These are phyloP conservation scores for Phasianus colchicus DNA, from an alignment of 2,113 vertebrate genomes.

Conservation along the genomic window DNA sequence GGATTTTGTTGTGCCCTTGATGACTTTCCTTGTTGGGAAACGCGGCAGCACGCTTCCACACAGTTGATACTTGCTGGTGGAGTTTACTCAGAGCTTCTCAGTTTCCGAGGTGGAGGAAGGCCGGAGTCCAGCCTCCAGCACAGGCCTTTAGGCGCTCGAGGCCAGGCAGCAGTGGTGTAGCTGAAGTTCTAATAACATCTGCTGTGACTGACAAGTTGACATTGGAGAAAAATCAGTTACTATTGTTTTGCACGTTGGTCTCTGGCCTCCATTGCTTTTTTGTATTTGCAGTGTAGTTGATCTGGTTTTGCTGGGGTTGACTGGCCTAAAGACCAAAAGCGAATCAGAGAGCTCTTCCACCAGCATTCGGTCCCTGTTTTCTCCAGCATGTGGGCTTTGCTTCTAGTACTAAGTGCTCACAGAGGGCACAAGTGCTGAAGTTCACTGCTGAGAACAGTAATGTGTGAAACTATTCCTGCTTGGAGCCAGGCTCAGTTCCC, in stretches of 20 bases:
- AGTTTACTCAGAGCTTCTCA: neutral
- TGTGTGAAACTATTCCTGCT: neutral
- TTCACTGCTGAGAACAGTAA: slow-evolving; percentile 48
- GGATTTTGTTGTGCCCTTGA: neutral
- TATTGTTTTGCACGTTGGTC: neutral
- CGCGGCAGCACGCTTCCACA: neutral
- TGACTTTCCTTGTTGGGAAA: neutral
- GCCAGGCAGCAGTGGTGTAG: neutral
- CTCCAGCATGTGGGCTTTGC: neutral
- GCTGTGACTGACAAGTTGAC: neutral
- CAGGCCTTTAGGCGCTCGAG: neutral
- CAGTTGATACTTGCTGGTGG: neutral
- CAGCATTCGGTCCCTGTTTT: neutral
- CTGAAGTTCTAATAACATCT: slow-evolving; percentile 6
- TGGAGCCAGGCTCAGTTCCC: neutral
- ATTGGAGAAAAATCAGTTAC: neutral
- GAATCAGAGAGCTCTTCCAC: neutral
- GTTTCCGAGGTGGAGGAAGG: neutral
- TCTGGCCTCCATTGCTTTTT: neutral
- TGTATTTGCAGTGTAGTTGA: neutral
- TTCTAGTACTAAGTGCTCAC: neutral
- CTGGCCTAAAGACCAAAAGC: neutral
- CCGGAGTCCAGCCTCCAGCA: neutral
- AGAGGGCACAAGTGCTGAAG: neutral
- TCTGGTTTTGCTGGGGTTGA: neutral